A percentile compares a stretch with the other conserved stretches of the same genome.
Evolutionary conservation across 2,113 vertebrate genomes (phyloP).

Genomic region (Hemibagrus wyckioides): DNA sequence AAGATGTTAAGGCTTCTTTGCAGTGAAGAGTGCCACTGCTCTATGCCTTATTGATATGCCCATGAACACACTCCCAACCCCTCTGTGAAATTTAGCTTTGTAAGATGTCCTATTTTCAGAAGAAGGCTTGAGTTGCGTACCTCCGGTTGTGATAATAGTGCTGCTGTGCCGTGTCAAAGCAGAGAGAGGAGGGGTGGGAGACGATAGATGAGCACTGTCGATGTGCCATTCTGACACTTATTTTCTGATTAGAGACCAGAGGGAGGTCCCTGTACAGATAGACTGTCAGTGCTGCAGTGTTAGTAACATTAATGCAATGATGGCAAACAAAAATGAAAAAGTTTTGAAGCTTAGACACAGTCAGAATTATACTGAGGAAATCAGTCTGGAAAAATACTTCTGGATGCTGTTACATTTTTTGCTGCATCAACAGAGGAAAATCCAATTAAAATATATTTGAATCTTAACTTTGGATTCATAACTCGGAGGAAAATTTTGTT

Average conservation of each 20-base stretch:
- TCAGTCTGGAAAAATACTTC: not conserved
- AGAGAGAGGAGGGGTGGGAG: not conserved
- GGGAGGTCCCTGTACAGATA: conserved; percentile 12
- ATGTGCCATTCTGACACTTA: conserved; percentile 23
- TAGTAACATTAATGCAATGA: not conserved
- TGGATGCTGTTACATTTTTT: not conserved
- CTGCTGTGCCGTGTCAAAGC: conserved; percentile 4
- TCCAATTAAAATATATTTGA: not conserved
- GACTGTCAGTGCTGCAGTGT: conserved; percentile 15
- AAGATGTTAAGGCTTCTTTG: conserved; percentile 5
- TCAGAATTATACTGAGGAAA: not conserved
- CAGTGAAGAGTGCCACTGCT: conserved; percentile 19
- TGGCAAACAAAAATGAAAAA: not conserved
- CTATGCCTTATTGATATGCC: conserved; percentile 36
- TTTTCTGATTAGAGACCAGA: conserved; percentile 39
- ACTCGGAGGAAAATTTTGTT: not conserved
- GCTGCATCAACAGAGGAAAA: not conserved
- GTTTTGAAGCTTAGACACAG: not conserved
- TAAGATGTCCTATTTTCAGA: conserved; percentile 42
- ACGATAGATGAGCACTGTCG: conserved; percentile 20
- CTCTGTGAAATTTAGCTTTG: conserved; percentile 10
- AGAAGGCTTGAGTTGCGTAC: conserved; percentile 32
- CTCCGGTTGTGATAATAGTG: conserved; percentile 20
- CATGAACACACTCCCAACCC: conserved; percentile 3
- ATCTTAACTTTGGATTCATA: not conserved